Conservation (phyloP, 2,113 vertebrate species). For the Coptodon rendalli region DNA sequence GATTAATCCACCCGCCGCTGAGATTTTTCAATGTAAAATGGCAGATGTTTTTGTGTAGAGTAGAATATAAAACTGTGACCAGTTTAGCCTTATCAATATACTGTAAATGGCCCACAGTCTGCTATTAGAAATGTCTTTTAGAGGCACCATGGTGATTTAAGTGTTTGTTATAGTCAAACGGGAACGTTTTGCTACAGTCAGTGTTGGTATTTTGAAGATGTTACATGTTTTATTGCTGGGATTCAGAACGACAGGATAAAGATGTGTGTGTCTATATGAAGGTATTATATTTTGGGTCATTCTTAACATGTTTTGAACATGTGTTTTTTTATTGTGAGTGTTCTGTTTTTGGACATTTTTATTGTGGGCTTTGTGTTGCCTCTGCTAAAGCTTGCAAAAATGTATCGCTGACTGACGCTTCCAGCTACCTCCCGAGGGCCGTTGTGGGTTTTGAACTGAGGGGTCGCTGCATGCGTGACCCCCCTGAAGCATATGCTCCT, state of each 20-base stretch:
- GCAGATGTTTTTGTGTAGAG: constrained; percentile 52
- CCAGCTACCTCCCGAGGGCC: constrained; percentile 45
- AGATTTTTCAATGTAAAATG: constrained; percentile 57
- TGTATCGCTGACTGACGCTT: constrained; percentile 28
- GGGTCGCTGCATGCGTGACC: neutral
- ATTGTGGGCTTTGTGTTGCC: constrained; percentile 12
- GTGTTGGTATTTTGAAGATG: constrained; percentile 48
- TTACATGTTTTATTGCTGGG: constrained; percentile 37
- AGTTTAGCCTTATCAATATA: constrained; percentile 61
- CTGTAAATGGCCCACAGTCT: constrained; percentile 37
- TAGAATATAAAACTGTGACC: constrained; percentile 62
- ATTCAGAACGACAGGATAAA: neutral
- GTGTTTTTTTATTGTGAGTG: constrained; percentile 10
- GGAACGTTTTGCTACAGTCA: constrained; percentile 10
- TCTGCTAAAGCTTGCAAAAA: constrained; percentile 46
- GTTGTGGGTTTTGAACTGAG: constrained; percentile 12
- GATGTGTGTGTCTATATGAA: constrained; percentile 18
- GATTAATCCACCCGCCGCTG: constrained; percentile 13
- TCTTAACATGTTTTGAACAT: neutral
- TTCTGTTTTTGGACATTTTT: constrained; percentile 5
- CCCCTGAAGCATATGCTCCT: constrained; percentile 19
- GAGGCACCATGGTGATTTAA: constrained; percentile 32
- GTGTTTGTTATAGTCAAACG: constrained; percentile 39
- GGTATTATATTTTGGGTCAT: constrained; percentile 19
- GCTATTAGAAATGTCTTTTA: constrained; percentile 34